Percentiles rank a stretch among this genome's conserved stretches.
These are phyloP conservation scores for Lutjanus erythropterus DNA, from an alignment of 2,113 vertebrate genomes.

Conservation along the genomic window DNA sequence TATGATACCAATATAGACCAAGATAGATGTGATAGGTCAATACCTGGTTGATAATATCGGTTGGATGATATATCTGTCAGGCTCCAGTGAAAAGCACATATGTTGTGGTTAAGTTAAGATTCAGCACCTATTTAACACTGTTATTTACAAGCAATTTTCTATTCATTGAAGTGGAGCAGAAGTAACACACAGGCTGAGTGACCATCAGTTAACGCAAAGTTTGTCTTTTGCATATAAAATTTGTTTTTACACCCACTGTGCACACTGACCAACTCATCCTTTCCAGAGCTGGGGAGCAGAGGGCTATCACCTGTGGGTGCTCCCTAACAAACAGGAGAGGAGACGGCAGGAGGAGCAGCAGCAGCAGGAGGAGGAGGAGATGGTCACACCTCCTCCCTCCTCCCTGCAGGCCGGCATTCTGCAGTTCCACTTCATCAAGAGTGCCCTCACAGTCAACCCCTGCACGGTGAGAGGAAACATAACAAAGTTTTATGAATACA, in stretches of 20 bases:
- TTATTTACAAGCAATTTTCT: background rate
- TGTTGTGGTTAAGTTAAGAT: background rate
- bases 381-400: slow-evolving; percentile 57
- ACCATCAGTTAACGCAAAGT: background rate
- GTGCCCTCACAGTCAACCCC: slow-evolving; percentile 96
- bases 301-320: slow-evolving; percentile 97
- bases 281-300: slow-evolving; percentile 97
- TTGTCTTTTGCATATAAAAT: background rate
- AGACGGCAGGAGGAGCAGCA: slow-evolving; percentile 67
- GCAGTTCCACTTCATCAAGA: slow-evolving; percentile 98
- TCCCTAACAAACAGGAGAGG: slow-evolving; percentile 84
- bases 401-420: slow-evolving; percentile 89
- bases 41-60: too few species aligned
- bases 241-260: background rate
- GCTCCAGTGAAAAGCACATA: background rate
- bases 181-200: background rate
- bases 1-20: too few species aligned
- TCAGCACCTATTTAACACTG: background rate
- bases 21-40: too few species aligned
- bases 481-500: background rate
- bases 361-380: slow-evolving; percentile 50
- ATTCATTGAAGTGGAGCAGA: background rate
- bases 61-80: too few species aligned
- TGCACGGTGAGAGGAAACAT: slow-evolving; percentile 91
- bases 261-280: background rate